A percentile compares a stretch with the other conserved stretches of the same genome.
Conservation (phyloP, 2,888 invertebrate genomes). For the Catotricha subobsoleta region DNA sequence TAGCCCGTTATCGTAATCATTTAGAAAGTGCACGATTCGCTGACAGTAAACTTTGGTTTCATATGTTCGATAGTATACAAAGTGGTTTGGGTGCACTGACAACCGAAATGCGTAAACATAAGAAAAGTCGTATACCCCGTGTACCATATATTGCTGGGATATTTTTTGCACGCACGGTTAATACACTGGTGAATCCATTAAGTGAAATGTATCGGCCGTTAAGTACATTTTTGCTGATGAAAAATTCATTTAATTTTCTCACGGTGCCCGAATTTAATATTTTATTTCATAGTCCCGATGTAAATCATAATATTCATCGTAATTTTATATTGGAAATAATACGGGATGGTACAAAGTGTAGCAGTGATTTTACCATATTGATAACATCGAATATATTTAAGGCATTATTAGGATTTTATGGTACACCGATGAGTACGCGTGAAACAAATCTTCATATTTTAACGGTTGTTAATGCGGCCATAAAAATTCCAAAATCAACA, state of each 20-base stretch:
- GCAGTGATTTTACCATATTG: constrained; percentile 53
- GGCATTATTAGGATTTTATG: constrained; percentile 53
- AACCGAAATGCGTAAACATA: constrained; percentile 19
- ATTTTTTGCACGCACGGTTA: constrained; percentile 29
- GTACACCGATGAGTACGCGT: constrained; percentile 41
- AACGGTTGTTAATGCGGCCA: constrained; percentile 41
- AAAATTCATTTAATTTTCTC: constrained; percentile 54
- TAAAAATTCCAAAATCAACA: constrained; percentile 43
- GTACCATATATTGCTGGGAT: constrained; percentile 23
- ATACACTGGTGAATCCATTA: constrained; percentile 54
- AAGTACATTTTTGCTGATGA: constrained; percentile 60
- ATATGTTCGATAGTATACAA: constrained; percentile 27
- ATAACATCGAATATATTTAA: constrained; percentile 59
- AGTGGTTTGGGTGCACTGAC: constrained; percentile 21
- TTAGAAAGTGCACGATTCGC: constrained; percentile 43
- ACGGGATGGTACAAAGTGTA: constrained; percentile 54
- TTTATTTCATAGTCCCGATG: constrained; percentile 61
- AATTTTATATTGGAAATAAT: constrained; percentile 64
- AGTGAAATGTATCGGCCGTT: constrained; percentile 60
- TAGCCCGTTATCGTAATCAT: constrained; percentile 55
- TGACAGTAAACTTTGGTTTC: constrained; percentile 27
- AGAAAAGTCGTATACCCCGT: constrained; percentile 22
- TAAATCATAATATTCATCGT: constrained; percentile 47
- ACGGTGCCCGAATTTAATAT: constrained; percentile 77
- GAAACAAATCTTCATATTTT: constrained; percentile 47